Conservation (phyloP, 2,113 vertebrate genomes). For the Clarias macrocephalus region DNA sequence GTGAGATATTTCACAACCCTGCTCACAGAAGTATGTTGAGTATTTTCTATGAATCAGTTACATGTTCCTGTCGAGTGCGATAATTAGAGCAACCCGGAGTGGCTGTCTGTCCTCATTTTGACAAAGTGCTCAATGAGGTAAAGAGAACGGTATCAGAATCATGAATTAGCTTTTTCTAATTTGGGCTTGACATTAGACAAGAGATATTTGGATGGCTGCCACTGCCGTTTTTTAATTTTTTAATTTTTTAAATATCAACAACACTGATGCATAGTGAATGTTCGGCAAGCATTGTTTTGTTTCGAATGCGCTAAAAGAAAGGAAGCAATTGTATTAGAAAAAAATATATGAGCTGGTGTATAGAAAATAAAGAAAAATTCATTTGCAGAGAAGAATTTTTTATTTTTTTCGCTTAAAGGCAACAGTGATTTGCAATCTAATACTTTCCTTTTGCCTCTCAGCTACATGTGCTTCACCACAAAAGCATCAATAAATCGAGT, state of each 20-base stretch:
- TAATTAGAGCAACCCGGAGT: slow-evolving; percentile 8
- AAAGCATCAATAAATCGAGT: slow-evolving; percentile 24
- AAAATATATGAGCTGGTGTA: neutral
- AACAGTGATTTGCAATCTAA: slow-evolving; percentile 11
- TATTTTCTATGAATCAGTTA: neutral
- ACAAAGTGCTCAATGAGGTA: slow-evolving; percentile 24
- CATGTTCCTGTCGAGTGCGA: neutral
- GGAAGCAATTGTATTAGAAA: neutral
- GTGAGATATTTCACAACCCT: neutral
- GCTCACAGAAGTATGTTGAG: neutral
- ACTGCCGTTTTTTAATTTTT: neutral
- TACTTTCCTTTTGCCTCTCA: neutral
- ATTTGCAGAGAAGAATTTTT: neutral
- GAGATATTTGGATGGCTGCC: slow-evolving; percentile 12
- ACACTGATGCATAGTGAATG: neutral
- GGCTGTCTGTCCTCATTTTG: slow-evolving; percentile 27
- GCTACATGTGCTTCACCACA: neutral
- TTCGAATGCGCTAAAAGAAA: neutral
- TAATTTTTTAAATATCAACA: neutral
- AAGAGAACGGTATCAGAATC: slow-evolving; percentile 5
- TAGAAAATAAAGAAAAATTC: neutral
- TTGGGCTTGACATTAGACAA: neutral
- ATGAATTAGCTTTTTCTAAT: slow-evolving; percentile 9
- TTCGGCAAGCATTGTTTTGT: neutral
- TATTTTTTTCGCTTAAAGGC: neutral